Base-by-base conservation (phyloP, 2,113 vertebrate species). In the Raphicerus campestris region DNA sequence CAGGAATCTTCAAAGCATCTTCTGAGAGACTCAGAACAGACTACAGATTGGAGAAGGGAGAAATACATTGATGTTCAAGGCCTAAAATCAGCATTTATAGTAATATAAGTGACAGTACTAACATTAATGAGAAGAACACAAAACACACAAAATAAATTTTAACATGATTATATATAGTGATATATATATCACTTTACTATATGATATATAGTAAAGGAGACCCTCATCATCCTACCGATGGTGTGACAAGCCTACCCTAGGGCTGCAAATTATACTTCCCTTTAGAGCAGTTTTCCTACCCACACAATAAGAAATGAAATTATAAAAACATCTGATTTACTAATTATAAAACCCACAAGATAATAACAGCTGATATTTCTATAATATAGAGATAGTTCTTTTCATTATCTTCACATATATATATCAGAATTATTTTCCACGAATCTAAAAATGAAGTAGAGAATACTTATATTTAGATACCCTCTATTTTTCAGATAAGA, bases 21-120 rank as follows among this genome's bases (percentile, higher is more conserved):
- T 91, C 98, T 3, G 98, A 93, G 22, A 99, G 98, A 96, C 98
- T 98, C 1, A 99, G 98, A 86, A 98, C 53, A 91, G 98, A 99
- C 99, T 99, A 98, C 20, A 97, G 77, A 87, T 49, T n/a, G 97
- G 82, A 96, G 45, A 92, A 98, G 45, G 13, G 45, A 96, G 51
- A 94, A 47, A 97, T 45, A 70, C 3, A 11, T 7, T 51, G 20
- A 42, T 14, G 8, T 83, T 85, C 51, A 10, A 94, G 8, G 19
- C 53, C 66, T 58, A 51, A 85, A 96, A 49, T 61, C 8, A 82
- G 95, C 94, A 77, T 35, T 15, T 95, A 83, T 96, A 9, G 53
- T 66, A 85, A n/a, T 28, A 51, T 2, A 78, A 17, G 80, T n/a
- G 5, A 89, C 4, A 80, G 49, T 82, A 91, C 3, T 39, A 42